Percentiles rank a stretch among this genome's conserved stretches.
Evolutionary conservation across 2,888 invertebrate species (phyloP).

Genomic region (Campoletis raptor): DNA sequence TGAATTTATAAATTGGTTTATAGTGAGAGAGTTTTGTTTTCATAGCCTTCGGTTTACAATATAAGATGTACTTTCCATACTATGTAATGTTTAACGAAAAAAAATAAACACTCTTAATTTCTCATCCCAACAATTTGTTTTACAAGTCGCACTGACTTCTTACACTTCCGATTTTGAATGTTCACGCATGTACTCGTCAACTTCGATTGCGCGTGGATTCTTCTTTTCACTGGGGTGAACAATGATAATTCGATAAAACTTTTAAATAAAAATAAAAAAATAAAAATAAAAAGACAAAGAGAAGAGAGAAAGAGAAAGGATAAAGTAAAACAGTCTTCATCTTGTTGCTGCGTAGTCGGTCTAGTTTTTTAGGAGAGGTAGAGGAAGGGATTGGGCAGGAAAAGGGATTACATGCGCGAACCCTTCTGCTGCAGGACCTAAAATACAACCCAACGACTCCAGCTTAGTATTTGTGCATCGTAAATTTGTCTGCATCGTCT

Average conservation of each 20-base stretch:
- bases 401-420: constrained; percentile 92
- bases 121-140: constrained; percentile 18
- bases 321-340: constrained; percentile 78
- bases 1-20: constrained; percentile 45
- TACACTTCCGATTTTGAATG: background rate
- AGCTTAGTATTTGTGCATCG: constrained; percentile 67
- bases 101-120: background rate
- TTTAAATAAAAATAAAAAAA: constrained; percentile 55
- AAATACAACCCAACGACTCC: constrained; percentile 77
- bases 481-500: constrained; percentile 34
- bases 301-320: constrained; percentile 21
- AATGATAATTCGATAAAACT: constrained; percentile 59
- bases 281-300: constrained; percentile 25
- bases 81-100: constrained; percentile 60
- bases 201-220: constrained; percentile 10
- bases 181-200: constrained; percentile 44
- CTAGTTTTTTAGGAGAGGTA: constrained; percentile 70
- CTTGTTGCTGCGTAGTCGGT: constrained; percentile 77
- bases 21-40: constrained; percentile 44
- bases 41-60: constrained; percentile 67
- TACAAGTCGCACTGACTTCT: constrained; percentile 1
- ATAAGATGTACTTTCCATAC: constrained; percentile 70
- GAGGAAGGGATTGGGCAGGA: constrained; percentile 77
- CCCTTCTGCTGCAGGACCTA: constrained; percentile 96
- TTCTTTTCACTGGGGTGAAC: constrained; percentile 28